phyloP scores from a whole-genome alignment of 2,113 vertebrate species.

The Halcyon malimbica region DNA sequence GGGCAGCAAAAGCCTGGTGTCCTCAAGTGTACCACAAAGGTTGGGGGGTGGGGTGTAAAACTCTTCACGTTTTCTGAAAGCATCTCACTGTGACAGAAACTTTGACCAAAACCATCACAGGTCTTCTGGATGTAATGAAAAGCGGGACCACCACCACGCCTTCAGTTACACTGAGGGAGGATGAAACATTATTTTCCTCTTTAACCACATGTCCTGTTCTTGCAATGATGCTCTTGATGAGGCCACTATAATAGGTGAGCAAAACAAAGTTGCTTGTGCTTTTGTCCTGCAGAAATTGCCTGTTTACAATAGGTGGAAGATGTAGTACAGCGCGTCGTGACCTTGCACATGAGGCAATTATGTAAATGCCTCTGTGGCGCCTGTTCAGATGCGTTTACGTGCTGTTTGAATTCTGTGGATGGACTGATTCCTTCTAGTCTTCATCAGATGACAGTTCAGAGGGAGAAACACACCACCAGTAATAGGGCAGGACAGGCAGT shows the following conservation, averaged over 20 bases:
- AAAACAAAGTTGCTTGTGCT: neutral
- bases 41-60: too few relatives aligned
- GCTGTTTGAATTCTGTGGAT: neutral
- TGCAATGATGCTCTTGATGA: neutral
- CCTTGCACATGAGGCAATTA: neutral
- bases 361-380: neutral
- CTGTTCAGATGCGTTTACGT: neutral
- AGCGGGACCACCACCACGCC: neutral
- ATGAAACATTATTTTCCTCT: neutral
- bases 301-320: neutral
- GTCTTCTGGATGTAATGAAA: neutral
- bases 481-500: neutral
- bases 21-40: neutral
- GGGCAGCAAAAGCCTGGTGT: neutral
- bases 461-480: neutral
- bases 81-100: neutral
- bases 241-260: neutral
- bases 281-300: conserved; percentile 26
- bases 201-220: neutral
- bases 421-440: neutral
- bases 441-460: neutral
- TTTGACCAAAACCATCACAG: neutral
- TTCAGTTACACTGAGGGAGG: neutral
- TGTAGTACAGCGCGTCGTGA: conserved; percentile 29
- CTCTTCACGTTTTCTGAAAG: neutral